Percentiles rank a stretch among this genome's conserved stretches.
Conservation (phyloP, 2,888 invertebrate genomes). For the Timema podura region DNA sequence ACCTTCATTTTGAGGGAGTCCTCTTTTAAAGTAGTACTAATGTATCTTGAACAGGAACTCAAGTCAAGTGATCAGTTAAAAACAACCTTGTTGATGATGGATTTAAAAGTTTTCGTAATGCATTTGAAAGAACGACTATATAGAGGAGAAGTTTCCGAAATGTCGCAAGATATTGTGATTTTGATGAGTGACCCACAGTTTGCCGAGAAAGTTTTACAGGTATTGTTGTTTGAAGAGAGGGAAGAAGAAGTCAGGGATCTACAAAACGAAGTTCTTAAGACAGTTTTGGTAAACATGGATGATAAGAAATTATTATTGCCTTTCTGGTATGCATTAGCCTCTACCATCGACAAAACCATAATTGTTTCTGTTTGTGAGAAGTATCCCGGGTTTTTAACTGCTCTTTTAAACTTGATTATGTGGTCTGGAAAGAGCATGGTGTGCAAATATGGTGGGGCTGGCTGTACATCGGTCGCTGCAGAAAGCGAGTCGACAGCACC, state of each 20-base stretch:
- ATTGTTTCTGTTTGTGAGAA: constrained; percentile 41
- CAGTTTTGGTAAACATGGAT: constrained; percentile 41
- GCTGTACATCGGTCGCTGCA: constrained; percentile 41
- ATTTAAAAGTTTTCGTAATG: too few species aligned
- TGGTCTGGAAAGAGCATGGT: constrained; percentile 48
- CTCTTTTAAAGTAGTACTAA: too few species aligned
- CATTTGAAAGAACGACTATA: neutral
- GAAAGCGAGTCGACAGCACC: constrained; percentile 48
- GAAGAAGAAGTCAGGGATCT: constrained; percentile 33
- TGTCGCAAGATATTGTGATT: constrained; percentile 38
- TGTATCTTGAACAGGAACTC: too few species aligned
- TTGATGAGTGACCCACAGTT: constrained; percentile 41
- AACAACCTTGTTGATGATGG: too few species aligned
- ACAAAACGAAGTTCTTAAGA: constrained; percentile 39
- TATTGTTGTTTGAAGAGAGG: constrained; percentile 30
- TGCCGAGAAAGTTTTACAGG: constrained; percentile 9
- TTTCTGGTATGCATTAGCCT: constrained; percentile 43
- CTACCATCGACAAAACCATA: constrained; percentile 38
- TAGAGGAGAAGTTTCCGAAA: constrained; percentile 21
- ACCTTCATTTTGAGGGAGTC: constrained; percentile 34
- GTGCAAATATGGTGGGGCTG: constrained; percentile 34
- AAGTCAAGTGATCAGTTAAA: too few species aligned
- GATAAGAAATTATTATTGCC: constrained; percentile 39
- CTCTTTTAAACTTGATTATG: constrained; percentile 47
- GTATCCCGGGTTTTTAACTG: constrained; percentile 42